phyloP scores from a whole-genome alignment of 2,888 invertebrate genomes.

The Epirrhoe alternata region DNA sequence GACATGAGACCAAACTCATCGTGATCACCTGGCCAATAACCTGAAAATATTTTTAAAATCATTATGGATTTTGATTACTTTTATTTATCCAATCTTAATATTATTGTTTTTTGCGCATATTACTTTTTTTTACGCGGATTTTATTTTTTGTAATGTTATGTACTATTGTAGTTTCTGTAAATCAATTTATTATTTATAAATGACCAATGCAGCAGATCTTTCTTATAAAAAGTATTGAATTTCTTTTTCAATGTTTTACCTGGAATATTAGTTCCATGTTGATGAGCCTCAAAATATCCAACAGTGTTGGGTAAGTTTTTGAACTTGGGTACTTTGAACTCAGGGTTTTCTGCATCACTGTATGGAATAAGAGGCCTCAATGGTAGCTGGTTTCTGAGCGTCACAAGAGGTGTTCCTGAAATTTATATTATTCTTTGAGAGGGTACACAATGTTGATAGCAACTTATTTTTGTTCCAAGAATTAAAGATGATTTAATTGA shows the following conservation, averaged over 20 bases:
- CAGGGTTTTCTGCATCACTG: slow-evolving; percentile 83
- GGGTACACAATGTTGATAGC: neutral
- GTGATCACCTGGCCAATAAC: slow-evolving; percentile 93
- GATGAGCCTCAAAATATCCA: slow-evolving; percentile 83
- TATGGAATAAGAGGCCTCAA: slow-evolving; percentile 86
- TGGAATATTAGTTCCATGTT: slow-evolving; percentile 90
- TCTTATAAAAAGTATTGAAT: too few species aligned
- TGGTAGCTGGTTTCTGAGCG: slow-evolving; percentile 89
- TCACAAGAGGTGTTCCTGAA: slow-evolving; percentile 86
- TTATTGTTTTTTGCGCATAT: too few species aligned
- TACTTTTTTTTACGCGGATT: too few species aligned
- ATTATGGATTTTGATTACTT: too few species aligned
- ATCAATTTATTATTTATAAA: too few species aligned
- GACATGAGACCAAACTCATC: slow-evolving; percentile 92
- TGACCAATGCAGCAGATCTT: too few species aligned
- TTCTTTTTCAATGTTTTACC: slow-evolving; percentile 72
- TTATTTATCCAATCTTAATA: too few species aligned
- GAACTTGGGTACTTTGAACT: slow-evolving; percentile 85
- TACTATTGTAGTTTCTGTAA: too few species aligned
- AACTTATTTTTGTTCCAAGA: too few species aligned
- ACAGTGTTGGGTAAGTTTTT: slow-evolving; percentile 86
- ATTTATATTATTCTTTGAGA: neutral
- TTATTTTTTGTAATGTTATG: too few species aligned
- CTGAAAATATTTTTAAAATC: slow-evolving; percentile 79
- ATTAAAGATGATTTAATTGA: too few species aligned